Percentiles rank a stretch among this genome's conserved stretches.
These are phyloP conservation scores for Conchocele bisecta DNA, from an alignment of 2,888 invertebrate species.

Conservation along the genomic window DNA sequence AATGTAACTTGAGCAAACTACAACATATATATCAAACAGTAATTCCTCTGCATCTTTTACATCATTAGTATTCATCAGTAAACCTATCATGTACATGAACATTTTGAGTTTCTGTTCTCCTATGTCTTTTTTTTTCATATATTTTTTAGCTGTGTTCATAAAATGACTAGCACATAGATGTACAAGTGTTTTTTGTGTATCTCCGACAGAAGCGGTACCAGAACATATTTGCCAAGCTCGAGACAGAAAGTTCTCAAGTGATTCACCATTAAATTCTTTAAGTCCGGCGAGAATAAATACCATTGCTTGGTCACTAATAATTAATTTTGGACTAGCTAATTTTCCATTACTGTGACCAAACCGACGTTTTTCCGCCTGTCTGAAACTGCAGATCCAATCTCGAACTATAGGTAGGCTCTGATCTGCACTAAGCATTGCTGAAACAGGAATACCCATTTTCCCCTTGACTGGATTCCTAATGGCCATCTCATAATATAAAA, in stretches of 20 bases:
- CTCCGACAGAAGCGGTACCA: background rate
- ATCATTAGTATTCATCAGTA: conserved; percentile 30
- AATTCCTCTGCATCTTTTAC: conserved; percentile 20
- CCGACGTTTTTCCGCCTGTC: conserved; percentile 16
- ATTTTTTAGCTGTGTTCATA: conserved; percentile 11
- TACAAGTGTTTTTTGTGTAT: conserved; percentile 19
- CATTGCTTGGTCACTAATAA: conserved; percentile 30
- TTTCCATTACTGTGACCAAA: conserved; percentile 11
- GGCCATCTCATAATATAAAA: conserved; percentile 18
- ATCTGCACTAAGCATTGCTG: conserved; percentile 9
- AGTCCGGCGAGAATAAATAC: conserved; percentile 18
- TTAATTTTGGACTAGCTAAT: conserved; percentile 3
- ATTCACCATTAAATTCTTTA: conserved; percentile 30
- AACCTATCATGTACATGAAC: conserved; percentile 20
- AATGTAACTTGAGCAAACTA: background rate
- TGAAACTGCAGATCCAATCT: conserved; percentile 21
- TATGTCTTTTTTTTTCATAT: conserved; percentile 22
- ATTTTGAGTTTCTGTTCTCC: background rate
- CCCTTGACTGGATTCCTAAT: conserved; percentile 6
- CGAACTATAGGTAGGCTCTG: conserved; percentile 2
- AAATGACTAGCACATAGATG: conserved; percentile 29
- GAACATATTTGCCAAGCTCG: conserved; percentile 8
- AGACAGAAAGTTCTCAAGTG: background rate
- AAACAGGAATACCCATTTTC: conserved; percentile 25
- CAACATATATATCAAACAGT: conserved; percentile 11